Conservation (phyloP, 1,140 invertebrate species). For the Nephotettix cincticeps region DNA sequence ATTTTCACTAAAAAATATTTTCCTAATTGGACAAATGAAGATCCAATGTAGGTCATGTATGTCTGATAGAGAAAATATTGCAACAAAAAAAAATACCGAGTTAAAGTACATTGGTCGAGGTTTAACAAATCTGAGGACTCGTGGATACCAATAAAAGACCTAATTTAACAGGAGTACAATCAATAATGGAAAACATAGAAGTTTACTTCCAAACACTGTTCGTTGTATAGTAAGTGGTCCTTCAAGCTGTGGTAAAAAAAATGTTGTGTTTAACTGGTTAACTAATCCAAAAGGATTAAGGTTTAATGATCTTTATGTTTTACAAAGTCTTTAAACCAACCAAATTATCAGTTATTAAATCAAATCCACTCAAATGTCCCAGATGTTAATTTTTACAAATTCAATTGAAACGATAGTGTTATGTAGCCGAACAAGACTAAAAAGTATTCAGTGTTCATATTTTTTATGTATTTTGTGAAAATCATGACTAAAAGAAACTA, state of each 20-base stretch:
- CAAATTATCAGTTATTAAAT: conserved; percentile 44
- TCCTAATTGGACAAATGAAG: too few relatives aligned
- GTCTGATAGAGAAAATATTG: background rate
- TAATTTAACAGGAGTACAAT: too few relatives aligned
- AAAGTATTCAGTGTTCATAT: too few relatives aligned
- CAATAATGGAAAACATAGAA: conserved; percentile 30
- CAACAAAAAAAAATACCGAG: background rate
- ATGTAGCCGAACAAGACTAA: conserved; percentile 32
- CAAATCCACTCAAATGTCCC: conserved; percentile 39
- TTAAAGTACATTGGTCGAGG: background rate
- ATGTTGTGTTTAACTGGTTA: conserved; percentile 42
- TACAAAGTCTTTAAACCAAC: conserved; percentile 46
- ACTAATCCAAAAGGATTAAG: conserved; percentile 41
- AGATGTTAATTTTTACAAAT: conserved; percentile 27
- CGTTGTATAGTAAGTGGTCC: conserved; percentile 42
- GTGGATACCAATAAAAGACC: conserved; percentile 9
- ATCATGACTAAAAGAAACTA: conserved; percentile 38
- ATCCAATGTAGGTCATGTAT: background rate
- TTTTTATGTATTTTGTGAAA: too few relatives aligned
- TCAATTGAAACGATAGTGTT: conserved; percentile 21
- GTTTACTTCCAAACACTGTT: conserved; percentile 39
- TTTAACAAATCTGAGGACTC: background rate
- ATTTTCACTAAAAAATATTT: conserved; percentile 34
- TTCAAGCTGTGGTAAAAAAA: conserved; percentile 44
- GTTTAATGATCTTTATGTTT: conserved; percentile 48